phyloP scores from a whole-genome alignment of 2,888 invertebrate species.

The Galeopsomyia nigrocyanea region DNA sequence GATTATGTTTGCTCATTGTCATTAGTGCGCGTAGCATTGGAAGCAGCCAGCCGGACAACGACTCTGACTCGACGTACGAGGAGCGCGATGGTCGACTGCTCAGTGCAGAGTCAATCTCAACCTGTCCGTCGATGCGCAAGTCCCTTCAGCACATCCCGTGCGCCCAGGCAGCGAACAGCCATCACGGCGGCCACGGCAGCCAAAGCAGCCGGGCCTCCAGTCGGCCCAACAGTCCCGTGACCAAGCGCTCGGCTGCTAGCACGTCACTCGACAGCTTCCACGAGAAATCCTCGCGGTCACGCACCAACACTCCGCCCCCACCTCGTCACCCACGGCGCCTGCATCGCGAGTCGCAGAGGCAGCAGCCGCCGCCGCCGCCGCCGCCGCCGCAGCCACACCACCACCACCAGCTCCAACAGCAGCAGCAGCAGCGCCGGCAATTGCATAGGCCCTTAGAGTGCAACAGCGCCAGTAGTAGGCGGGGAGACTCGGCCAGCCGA shows the following conservation, averaged over 20 bases:
- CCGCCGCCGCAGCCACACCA: slow-evolving; percentile 30
- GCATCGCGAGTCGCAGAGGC: slow-evolving; percentile 2
- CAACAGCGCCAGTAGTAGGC: slow-evolving; percentile 12
- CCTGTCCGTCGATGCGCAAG: not conserved
- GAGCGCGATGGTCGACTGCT: slow-evolving; percentile 55
- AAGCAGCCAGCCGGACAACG: slow-evolving; percentile 53
- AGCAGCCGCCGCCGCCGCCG: slow-evolving; percentile 19
- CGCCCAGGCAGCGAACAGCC: not conserved
- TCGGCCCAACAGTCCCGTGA: slow-evolving; percentile 20
- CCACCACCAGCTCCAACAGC: slow-evolving; percentile 29
- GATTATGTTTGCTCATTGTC: not conserved
- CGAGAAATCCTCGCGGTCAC: slow-evolving; percentile 45
- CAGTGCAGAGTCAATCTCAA: slow-evolving; percentile 17
- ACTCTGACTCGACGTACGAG: slow-evolving; percentile 60
- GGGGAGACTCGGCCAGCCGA: slow-evolving; percentile 22
- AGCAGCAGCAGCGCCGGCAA: slow-evolving; percentile 34
- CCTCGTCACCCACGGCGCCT: not conserved
- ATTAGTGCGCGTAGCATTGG: slow-evolving; percentile 38
- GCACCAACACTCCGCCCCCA: not conserved
- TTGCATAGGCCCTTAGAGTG: slow-evolving; percentile 33
- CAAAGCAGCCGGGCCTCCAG: slow-evolving; percentile 5
- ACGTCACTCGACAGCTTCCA: slow-evolving; percentile 58
- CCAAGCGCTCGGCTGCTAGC: slow-evolving; percentile 46
- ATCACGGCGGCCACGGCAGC: not conserved
- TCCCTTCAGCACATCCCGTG: not conserved